Percentiles rank a stretch among this genome's conserved stretches.
These are phyloP conservation scores for Rhipidura dahli DNA, from an alignment of 2,113 vertebrate species.

Conservation along the genomic window DNA sequence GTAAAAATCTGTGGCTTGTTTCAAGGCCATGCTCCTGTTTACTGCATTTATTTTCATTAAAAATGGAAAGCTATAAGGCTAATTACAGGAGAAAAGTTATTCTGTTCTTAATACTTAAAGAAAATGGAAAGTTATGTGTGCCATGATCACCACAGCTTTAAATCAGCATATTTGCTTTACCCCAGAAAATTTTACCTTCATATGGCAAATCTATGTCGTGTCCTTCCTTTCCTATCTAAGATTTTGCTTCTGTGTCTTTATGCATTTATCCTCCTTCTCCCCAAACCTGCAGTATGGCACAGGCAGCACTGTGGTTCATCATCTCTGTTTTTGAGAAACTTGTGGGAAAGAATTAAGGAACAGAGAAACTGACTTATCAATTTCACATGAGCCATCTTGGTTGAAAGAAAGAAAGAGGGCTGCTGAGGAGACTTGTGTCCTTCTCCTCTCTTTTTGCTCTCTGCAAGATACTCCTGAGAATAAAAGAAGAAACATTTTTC, in stretches of 20 bases:
- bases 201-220: neutral
- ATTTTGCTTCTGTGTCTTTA: neutral
- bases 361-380: neutral
- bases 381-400: neutral
- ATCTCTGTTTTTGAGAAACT: neutral
- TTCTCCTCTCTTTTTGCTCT: neutral
- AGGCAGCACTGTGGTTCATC: neutral
- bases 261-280: neutral
- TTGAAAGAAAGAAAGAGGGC: neutral
- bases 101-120: neutral
- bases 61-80: neutral
- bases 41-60: neutral
- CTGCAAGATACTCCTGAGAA: neutral
- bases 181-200: neutral
- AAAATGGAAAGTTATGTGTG: neutral
- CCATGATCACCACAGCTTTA: neutral
- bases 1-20: neutral
- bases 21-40: neutral
- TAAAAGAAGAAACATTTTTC: neutral
- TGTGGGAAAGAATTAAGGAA: neutral
- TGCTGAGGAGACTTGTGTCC: neutral
- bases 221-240: neutral
- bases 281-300: rapidly evolving
- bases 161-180: neutral
- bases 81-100: neutral